These are phyloP conservation scores for Dendrophyllia cribrosa DNA, from an alignment of 64 coral and sea anemone genomes.

Conservation along the genomic window DNA sequence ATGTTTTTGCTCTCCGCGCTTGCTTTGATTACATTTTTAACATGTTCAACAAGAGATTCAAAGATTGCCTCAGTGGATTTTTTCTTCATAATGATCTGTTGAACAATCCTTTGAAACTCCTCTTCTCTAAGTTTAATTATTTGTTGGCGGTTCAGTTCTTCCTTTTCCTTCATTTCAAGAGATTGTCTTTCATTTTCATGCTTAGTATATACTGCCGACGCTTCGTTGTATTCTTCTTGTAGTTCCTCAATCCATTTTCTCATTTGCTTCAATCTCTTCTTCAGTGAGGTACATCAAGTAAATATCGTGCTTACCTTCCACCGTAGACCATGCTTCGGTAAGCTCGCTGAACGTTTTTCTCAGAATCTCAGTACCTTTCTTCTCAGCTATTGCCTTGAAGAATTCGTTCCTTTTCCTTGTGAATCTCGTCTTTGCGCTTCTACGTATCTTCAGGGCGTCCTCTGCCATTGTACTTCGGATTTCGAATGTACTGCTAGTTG, in stretches of 20 bases:
- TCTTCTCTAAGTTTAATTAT: constrained; percentile 48
- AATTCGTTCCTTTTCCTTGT: constrained; percentile 78
- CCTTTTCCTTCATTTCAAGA: constrained; percentile 46
- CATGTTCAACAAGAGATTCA: constrained; percentile 40
- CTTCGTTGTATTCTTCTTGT: constrained; percentile 67
- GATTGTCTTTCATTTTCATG: constrained; percentile 31
- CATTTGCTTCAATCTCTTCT: constrained; percentile 72
- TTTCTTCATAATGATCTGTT: constrained; percentile 21
- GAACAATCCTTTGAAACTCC: constrained; percentile 47
- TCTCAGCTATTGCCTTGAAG: constrained; percentile 41
- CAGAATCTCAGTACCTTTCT: constrained; percentile 52
- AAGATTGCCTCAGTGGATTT: constrained; percentile 36
- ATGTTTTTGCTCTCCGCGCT: constrained; percentile 14
- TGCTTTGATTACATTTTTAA: constrained; percentile 26
- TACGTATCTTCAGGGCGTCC: constrained; percentile 68
- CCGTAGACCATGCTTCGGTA: constrained; percentile 61
- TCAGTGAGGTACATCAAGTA: constrained; percentile 62
- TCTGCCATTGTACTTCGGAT: constrained; percentile 61
- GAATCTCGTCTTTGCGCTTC: constrained; percentile 54
- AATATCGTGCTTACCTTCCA: constrained; percentile 75
- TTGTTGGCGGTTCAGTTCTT: constrained; percentile 51
- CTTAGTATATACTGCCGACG: constrained; percentile 3
- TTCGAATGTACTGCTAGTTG: constrained; percentile 60
- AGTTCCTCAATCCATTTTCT: constrained; percentile 61
- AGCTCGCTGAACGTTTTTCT: constrained; percentile 52